phyloP scores from a whole-genome alignment of 2,888 invertebrate species.

The Phytoseiulus persimilis region DNA sequence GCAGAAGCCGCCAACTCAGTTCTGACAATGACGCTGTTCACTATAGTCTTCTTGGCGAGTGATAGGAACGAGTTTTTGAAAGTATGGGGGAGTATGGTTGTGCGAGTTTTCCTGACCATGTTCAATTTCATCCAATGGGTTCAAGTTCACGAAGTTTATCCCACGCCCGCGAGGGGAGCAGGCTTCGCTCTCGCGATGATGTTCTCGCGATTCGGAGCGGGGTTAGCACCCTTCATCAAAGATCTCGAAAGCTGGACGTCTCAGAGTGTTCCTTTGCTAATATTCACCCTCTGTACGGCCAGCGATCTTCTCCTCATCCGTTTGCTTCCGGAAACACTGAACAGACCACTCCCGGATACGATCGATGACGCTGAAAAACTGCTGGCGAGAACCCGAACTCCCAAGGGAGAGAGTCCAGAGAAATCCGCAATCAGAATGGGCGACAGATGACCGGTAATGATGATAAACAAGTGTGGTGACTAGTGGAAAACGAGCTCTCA shows the following conservation, averaged over 20 bases:
- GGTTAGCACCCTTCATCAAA: slow-evolving; percentile 5
- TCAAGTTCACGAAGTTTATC: background rate
- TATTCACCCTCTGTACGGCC: background rate
- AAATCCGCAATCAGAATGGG: too few species aligned
- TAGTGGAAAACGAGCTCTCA: too few species aligned
- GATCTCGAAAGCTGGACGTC: background rate
- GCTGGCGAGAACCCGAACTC: background rate
- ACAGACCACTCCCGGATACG: background rate
- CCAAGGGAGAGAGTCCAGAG: background rate
- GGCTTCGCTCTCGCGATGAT: background rate
- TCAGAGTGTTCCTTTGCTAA: background rate
- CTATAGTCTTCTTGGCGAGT: background rate
- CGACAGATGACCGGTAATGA: too few species aligned
- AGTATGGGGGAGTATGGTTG: slow-evolving; percentile 11
- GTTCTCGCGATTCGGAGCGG: background rate
- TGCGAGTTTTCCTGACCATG: background rate
- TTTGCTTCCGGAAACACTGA: background rate
- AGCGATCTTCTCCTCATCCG: background rate
- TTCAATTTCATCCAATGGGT: background rate
- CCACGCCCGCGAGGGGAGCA: background rate
- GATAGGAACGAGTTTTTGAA: background rate
- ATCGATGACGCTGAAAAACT: background rate
- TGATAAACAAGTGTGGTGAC: too few species aligned
- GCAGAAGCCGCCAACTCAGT: background rate
- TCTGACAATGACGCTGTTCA: background rate